Evolutionary conservation across 2,113 vertebrate genomes (phyloP).

Genomic region (Dasyurus viverrinus): DNA sequence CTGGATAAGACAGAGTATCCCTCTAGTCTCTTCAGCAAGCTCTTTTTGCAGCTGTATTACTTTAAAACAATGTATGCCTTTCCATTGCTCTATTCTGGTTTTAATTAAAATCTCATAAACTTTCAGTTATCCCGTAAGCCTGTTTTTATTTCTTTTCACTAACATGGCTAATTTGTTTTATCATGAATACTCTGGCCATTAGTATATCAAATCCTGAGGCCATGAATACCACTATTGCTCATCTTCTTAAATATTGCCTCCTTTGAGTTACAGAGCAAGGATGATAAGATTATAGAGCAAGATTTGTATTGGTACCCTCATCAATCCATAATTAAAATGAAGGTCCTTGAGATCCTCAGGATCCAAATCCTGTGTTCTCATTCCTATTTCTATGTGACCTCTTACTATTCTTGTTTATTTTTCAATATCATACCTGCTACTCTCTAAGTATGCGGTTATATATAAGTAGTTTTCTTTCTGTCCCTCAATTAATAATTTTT

Average conservation of each 20-base stretch:
- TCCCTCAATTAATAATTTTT: background rate
- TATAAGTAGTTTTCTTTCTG: too few relatives aligned
- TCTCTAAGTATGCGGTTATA: too few relatives aligned
- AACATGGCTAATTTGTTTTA: background rate
- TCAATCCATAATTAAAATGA: background rate
- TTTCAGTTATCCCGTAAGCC: background rate
- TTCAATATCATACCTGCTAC: too few relatives aligned
- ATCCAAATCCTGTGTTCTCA: background rate
- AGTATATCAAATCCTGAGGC: background rate
- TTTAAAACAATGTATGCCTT: background rate
- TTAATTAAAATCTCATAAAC: background rate
- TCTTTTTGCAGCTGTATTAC: background rate
- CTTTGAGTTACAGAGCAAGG: background rate
- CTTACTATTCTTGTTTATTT: background rate
- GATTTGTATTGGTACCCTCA: background rate
- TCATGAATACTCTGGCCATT: background rate
- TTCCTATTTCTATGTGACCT: background rate
- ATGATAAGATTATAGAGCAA: background rate
- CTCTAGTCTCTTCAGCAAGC: background rate
- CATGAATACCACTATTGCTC: background rate
- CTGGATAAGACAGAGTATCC: background rate
- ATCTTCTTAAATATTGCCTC: background rate
- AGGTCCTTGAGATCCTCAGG: background rate
- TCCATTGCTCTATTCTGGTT: background rate
- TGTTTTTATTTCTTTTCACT: background rate